phyloP scores from a whole-genome alignment of 2,888 invertebrate species.

The Argyresthia albistria region DNA sequence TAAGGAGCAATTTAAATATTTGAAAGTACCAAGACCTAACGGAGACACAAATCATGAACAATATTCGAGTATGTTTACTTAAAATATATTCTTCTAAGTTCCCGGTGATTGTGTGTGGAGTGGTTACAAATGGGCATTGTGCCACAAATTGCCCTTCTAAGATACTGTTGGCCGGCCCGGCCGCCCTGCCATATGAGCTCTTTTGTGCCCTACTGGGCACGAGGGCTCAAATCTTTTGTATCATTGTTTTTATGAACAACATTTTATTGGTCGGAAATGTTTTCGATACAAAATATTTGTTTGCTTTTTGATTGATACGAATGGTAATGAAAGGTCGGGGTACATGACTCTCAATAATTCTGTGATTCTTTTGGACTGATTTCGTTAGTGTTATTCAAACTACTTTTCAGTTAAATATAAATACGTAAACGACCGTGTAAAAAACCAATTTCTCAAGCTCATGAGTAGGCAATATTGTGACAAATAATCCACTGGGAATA shows the following conservation, averaged over 20 bases:
- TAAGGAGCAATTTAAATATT: not conserved
- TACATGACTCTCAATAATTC: not conserved
- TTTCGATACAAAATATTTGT: conserved; percentile 30
- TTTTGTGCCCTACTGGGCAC: not conserved
- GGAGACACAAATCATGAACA: not conserved
- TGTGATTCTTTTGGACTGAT: too few relatives aligned
- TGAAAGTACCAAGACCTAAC: not conserved
- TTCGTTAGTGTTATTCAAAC: too few relatives aligned
- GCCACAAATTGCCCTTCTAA: conserved; percentile 42
- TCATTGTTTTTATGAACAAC: conserved; percentile 54
- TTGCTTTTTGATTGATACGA: conserved; percentile 59
- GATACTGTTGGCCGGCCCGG: conserved; percentile 7
- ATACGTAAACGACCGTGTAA: too few relatives aligned
- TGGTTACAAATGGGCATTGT: conserved; percentile 43
- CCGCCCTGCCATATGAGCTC: conserved; percentile 7
- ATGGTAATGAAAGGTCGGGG: conserved; percentile 22
- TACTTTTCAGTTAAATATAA: too few relatives aligned
- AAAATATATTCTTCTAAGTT: conserved; percentile 51
- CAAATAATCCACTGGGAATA: conserved; percentile 29
- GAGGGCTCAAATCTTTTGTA: conserved; percentile 20
- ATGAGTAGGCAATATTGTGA: conserved; percentile 32
- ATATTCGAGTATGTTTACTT: conserved; percentile 59
- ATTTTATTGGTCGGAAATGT: conserved; percentile 25
- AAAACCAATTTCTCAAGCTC: not conserved
- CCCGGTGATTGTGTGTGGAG: conserved; percentile 29